Evolutionary conservation across 2,888 invertebrate genomes (phyloP).

Genomic region (Muscina levida): DNA sequence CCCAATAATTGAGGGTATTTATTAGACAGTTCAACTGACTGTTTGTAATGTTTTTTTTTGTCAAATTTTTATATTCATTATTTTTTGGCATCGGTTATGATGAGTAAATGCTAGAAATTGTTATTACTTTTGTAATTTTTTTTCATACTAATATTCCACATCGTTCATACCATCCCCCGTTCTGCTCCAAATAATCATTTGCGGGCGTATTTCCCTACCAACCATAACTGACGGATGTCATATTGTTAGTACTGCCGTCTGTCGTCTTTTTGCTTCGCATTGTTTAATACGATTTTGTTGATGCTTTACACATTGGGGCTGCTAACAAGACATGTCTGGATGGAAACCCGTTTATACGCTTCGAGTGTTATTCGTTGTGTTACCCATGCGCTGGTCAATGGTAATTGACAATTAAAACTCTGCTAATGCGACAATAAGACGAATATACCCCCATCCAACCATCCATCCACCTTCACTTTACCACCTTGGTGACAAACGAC

Average conservation of each 20-base stretch:
- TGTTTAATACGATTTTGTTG: conserved; percentile 32
- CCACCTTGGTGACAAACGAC: no score
- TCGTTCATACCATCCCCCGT: conserved; percentile 1
- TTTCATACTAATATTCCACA: neutral
- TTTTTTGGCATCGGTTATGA: no score
- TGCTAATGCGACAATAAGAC: conserved; percentile 40
- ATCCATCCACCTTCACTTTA: conserved; percentile 30
- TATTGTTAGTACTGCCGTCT: neutral
- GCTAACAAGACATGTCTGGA: neutral
- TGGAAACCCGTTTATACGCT: conserved; percentile 30
- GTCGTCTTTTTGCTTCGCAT: neutral
- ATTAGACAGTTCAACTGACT: no score
- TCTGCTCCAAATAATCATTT: neutral
- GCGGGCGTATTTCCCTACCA: neutral
- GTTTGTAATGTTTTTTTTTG: no score
- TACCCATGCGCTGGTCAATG: neutral
- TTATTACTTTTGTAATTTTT: no score
- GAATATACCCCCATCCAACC: no score
- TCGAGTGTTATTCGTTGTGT: neutral
- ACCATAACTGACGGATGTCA: conserved; percentile 9
- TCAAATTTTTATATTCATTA: no score
- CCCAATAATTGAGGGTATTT: no score
- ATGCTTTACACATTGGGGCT: conserved; percentile 12
- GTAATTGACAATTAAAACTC: conserved; percentile 49
- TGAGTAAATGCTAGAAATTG: no score